Evolutionary conservation across 2,113 vertebrate genomes (phyloP).

Genomic region (Athene noctua): DNA sequence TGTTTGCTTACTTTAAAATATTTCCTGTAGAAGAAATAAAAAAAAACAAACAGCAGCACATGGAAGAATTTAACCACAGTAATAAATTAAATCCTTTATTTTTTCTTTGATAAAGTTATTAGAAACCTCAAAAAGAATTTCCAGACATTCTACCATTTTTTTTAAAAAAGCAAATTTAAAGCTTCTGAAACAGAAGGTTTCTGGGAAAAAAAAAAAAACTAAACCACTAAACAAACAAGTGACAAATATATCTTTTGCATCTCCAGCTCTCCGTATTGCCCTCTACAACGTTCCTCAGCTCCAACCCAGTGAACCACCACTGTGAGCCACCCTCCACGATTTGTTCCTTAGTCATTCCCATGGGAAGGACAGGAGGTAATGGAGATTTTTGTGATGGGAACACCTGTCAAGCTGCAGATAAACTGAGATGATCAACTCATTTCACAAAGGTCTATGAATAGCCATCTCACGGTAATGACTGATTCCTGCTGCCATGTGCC

Average conservation of each 20-base stretch:
- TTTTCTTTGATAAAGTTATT: neutral
- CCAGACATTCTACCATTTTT: neutral
- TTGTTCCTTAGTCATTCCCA: neutral
- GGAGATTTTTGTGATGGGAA: neutral
- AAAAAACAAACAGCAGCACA: neutral
- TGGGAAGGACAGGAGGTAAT: neutral
- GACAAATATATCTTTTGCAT: neutral
- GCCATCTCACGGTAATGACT: neutral
- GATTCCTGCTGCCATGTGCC: conserved; percentile 2
- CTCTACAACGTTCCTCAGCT: neutral
- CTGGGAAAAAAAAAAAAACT: neutral
- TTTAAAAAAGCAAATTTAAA: neutral
- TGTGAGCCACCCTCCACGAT: accelerated
- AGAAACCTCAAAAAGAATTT: neutral
- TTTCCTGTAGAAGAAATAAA: neutral
- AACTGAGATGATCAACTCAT: neutral
- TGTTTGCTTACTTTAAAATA: neutral
- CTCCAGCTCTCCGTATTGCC: neutral
- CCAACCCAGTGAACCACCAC: neutral
- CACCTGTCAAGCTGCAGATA: conserved; percentile 39
- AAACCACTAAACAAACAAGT: neutral
- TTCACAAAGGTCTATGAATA: conserved; percentile 54
- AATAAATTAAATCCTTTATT: neutral
- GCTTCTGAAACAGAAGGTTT: neutral
- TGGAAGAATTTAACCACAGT: neutral